Base-by-base conservation (phyloP, 1,140 invertebrate species). In the Ceratina australensis region DNA sequence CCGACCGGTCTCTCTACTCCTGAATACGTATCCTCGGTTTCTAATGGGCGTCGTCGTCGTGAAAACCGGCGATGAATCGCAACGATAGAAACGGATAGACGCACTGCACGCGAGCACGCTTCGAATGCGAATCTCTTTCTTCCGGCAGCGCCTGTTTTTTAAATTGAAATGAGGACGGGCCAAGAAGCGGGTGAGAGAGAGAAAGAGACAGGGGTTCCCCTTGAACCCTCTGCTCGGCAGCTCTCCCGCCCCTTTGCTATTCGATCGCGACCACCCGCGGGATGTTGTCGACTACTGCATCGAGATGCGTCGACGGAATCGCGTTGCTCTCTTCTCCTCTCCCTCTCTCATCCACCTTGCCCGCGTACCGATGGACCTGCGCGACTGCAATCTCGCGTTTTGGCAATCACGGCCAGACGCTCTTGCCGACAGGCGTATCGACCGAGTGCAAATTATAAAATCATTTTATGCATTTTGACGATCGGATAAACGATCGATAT, bases 281-380 rank as follows among this genome's bases (percentile, higher is more conserved):
- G 87, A 87, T 84, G 86, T 80, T 84, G 86, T 69, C 81, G 83
- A 84, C 86, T 85, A 85, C 83, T 74, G 74, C 79, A 84, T 22
- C 69, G 83, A 66, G 83, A 79, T 72, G 74, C 81, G 59, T 61
- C 79, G 54, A 49, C 67, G 76, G 63, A 74, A 68, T 74, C 64
- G 75, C 68, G 47, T 26, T 68, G 57, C 65, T 63, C 73, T 71
- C 61, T 47, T 26, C 57, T 12, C 24, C 57, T 54, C 61, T 28
- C n/a, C 76, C 72, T 54, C 72, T 54, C 73, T 50, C 73, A 47
- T 66, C 75, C 60, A 52, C 54, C 68, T 57, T 68, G 52, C 50
- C 22, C 65, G 42, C 71, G 20, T 22, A 26, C 61, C 33, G 42
- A 16, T 65, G 77, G 81, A 72, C 81, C 69, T 85, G 81, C 85